Evolutionary conservation across 37 sponge, comb jelly and placozoan genomes (phyloP), one percentile per base, ranked within the genome.

Genomic region (Theonella swinhoei): DNA sequence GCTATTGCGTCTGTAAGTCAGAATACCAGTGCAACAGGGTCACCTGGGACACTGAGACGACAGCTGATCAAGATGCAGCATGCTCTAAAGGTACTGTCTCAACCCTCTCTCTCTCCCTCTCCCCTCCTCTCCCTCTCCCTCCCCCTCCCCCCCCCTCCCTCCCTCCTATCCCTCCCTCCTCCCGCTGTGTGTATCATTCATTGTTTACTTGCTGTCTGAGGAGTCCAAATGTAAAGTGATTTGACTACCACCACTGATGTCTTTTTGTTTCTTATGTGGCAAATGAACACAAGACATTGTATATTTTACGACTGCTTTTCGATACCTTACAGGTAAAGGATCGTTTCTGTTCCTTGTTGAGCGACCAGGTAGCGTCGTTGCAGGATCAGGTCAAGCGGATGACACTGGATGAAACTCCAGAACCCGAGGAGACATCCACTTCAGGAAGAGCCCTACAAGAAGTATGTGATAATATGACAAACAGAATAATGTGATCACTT

Each of bases 61-160:
- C 84, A 84, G 68, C 39, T 84, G 39, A 65, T 83, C 64, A 83
- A 83, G 54, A 41, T 83, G 63, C 78, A 79, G 75, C 79, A 80
- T 22, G 39, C 79, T 0, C 69, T 79, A 69, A 71, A 38, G 80
- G 89, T 89, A 17, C 54, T 47, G 11, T 30, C 35, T 35, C 35
- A 31, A n/a, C 36, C 22, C 70, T 29, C 35, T 69, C 70, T 69
- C 33, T 29, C 19, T 47, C 54, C 14, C 54, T 47, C 54, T 47
- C 54, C 54, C 70, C 33, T 33, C 4, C 70, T 29, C 70, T 29
- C 35, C 4, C 70, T 34, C 36, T 29, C 70, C 33, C 33, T 34
- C 4, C 4, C 70, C 30, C 70, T 29, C 70, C 33, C 35, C 4
- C 33, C 33, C 35, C 33, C 33, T 34, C 70, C 70, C 35, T 29